A percentile compares a stretch with the other conserved stretches of the same genome.
These are phyloP conservation scores for Hemibagrus guttatus DNA, from an alignment of 2,797 vertebrate species.

Conservation along the genomic window DNA sequence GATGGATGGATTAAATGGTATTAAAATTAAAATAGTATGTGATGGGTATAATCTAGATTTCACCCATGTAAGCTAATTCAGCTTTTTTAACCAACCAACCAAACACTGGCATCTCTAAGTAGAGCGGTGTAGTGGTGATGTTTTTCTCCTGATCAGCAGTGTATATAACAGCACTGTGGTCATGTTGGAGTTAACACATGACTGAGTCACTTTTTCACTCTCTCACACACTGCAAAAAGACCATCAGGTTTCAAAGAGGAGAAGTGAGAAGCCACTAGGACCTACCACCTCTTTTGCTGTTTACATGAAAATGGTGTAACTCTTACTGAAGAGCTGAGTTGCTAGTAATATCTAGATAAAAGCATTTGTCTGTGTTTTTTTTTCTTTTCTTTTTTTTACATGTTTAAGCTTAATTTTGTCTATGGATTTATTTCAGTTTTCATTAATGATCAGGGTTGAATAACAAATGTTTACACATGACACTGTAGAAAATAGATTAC, in stretches of 20 bases:
- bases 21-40: background rate
- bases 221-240: conserved; percentile 6
- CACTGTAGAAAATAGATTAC: conserved; percentile 2
- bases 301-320: background rate
- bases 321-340: background rate
- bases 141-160: background rate
- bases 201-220: background rate
- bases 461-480: background rate
- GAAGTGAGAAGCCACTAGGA: conserved; percentile 6
- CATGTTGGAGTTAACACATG: background rate
- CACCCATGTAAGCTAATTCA: conserved; percentile 3
- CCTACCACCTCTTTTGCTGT: background rate
- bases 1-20: no score
- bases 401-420: background rate
- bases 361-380: background rate
- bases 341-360: conserved; percentile 10
- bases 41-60: background rate
- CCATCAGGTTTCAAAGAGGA: background rate
- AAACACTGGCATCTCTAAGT: background rate
- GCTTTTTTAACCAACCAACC: background rate
- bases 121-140: background rate
- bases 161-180: conserved; percentile 2
- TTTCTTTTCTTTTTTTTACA: background rate
- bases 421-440: background rate
- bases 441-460: background rate